Evolutionary conservation across 2,888 invertebrate species (phyloP), one percentile per base, ranked within the genome.

Genomic region (Polymixis flavicincta): DNA sequence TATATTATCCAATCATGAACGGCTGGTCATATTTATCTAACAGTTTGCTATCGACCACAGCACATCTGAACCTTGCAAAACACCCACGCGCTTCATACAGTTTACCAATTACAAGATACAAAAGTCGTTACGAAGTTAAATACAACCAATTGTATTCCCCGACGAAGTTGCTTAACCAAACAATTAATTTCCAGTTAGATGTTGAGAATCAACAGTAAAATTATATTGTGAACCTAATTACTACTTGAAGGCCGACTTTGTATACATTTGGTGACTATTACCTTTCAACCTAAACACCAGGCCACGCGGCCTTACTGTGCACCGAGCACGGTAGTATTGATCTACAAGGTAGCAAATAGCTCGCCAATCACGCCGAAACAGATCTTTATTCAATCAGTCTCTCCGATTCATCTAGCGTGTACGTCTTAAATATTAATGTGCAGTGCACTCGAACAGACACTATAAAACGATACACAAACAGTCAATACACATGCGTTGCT

Each of bases 371-470:
- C 77, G 83, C 73, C 72, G 79, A 90, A 89, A 92, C 85, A 89
- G 89, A 91, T 90, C 90, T 91, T 85, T 89, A 90, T 89, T 89
- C 88, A 89, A 89, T 92, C 91, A 92, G 90, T 93, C 83, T 91
- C 83, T 80, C 85, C 89, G 87, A 87, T 85, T 83, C 83, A 84
- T 82, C 84, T 89, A 89, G 89, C 88, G 91, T 85, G 91, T 87
- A 89, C 90, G 90, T 84, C 74, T 92, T 90, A 92, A 90, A 91
- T 86, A 87, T 90, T 86, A 88, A 87, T 90, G 87, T 84, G 81
- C 85, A 90, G 91, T 92, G 94, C 91, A 93, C 92, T 93, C 92
- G 92, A 87, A 89, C 92, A 92, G 92, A 90, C 91, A 91, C 88
- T 89, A 90, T 90, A 90, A 89, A 89, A 87, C 89, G 82, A 88